These are phyloP conservation scores for Parasteatoda lunata DNA, from an alignment of 2,888 invertebrate genomes.

Conservation along the genomic window DNA sequence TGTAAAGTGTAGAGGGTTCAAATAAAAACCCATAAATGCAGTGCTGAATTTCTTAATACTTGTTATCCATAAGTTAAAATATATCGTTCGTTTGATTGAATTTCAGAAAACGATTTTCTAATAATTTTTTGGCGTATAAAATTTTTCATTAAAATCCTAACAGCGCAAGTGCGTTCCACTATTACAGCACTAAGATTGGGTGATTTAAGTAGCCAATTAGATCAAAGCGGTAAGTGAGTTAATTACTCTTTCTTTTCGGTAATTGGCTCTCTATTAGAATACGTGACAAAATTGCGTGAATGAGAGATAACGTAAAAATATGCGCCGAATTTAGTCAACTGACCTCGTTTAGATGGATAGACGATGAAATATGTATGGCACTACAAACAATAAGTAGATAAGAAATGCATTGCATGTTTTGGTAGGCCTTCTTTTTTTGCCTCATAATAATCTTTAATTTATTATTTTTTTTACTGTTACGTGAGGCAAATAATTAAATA, in stretches of 20 bases:
- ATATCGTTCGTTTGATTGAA: no score
- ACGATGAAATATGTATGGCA: not conserved
- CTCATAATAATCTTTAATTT: not conserved
- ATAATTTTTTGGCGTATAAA: no score
- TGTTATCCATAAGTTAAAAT: no score
- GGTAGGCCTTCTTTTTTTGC: not conserved
- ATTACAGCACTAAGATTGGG: not conserved
- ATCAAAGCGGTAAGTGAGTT: constrained; percentile 12
- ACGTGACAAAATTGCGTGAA: constrained; percentile 41
- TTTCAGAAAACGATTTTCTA: no score
- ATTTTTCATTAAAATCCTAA: no score
- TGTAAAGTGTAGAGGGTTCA: no score
- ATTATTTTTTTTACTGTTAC: not conserved
- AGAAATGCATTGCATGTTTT: not conserved
- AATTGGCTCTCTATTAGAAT: constrained; percentile 30
- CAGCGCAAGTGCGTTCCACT: no score
- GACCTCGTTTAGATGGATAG: constrained; percentile 37
- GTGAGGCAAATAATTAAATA: not conserved
- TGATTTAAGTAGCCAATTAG: constrained; percentile 17
- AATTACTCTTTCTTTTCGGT: constrained; percentile 31
- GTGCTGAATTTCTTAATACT: no score
- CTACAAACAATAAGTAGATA: not conserved
- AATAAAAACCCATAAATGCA: no score
- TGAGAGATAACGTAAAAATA: constrained; percentile 1
- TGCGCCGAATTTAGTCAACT: constrained; percentile 17